Base-by-base conservation (phyloP, 2,888 invertebrate genomes). In the Rhingia rostrata region DNA sequence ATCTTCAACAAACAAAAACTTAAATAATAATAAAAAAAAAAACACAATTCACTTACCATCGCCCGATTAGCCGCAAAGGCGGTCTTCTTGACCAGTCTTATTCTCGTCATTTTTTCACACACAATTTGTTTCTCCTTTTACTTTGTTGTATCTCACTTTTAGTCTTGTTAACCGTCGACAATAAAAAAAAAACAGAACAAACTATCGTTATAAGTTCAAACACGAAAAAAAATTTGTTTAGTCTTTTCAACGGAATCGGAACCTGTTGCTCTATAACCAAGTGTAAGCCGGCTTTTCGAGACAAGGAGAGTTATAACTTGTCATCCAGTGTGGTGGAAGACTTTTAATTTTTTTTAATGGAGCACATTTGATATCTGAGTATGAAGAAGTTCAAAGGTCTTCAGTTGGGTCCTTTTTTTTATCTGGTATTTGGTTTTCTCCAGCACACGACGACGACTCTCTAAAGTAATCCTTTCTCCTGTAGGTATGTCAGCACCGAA, bases 21-120 rank as follows among this genome's bases (percentile, higher is more conserved):
- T 5, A 14, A 63, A 33, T n/a, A 7, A 43, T 5, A 10, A 10
- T 47, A 32, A 58, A 22, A 39, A 58, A 47, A 66, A 49, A 56
- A 69, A 60, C 32, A 58, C 43, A 77, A 53, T 79, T 60, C 75
- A 84, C 84, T 84, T 84, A 84, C 84, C 84, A 84, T 84, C 49
- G 49, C 70, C 47, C 75, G 80, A 75, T 84, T 84, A 75, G 70
- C 66, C 74, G 80, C 75, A 56, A 80, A 61, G 66, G 67, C 58
- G 74, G 80, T 70, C 74, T 70, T 74, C 74, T 70, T 75, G 64
- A 70, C 80, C 75, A 80, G 84, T 80, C 56, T 84, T 79, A 84
- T 84, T 80, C 84, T 84, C 80, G 84, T 80, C 84, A 84, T 84
- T 80, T 81, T 41, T 84, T 84, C 84, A 84, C 84, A 80, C 70